phyloP scores from a whole-genome alignment of 1,140 invertebrate genomes.

The Caerostris extrusa region DNA sequence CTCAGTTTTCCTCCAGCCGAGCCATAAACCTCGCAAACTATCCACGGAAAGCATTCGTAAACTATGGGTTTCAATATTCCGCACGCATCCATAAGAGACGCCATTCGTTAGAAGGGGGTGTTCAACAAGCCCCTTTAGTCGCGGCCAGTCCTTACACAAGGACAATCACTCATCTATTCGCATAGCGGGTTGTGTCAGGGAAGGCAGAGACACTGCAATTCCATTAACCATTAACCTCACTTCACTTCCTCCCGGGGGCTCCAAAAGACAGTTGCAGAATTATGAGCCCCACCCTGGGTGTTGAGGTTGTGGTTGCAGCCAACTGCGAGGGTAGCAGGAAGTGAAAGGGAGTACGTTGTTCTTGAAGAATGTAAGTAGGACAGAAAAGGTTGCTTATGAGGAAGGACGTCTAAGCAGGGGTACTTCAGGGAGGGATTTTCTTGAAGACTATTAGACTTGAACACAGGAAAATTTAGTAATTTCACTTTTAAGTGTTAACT shows the following conservation, averaged over 20 bases:
- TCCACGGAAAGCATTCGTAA: too few relatives aligned
- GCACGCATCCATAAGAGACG: too few relatives aligned
- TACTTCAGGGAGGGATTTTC: too few relatives aligned
- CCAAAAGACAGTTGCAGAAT: conserved; percentile 30
- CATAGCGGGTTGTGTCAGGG: not conserved
- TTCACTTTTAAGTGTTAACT: too few relatives aligned
- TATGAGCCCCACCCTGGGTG: too few relatives aligned
- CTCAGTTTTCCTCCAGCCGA: too few relatives aligned
- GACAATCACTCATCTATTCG: conserved; percentile 15
- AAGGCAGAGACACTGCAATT: conserved; percentile 45
- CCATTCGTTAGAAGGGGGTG: not conserved
- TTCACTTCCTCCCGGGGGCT: conserved; percentile 42
- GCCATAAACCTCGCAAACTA: too few relatives aligned
- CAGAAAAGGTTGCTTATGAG: too few relatives aligned
- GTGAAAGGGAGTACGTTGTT: not conserved
- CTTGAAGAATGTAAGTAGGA: not conserved
- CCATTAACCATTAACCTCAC: conserved; percentile 59
- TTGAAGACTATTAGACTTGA: too few relatives aligned
- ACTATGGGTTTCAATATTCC: too few relatives aligned
- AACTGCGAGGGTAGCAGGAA: not conserved
- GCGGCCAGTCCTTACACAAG: not conserved
- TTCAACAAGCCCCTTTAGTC: conserved; percentile 21
- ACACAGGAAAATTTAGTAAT: too few relatives aligned
- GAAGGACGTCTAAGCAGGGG: too few relatives aligned
- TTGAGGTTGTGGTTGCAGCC: not conserved